Conservation (phyloP, 1,140 invertebrate species). For the Asbolus verrucosus region DNA sequence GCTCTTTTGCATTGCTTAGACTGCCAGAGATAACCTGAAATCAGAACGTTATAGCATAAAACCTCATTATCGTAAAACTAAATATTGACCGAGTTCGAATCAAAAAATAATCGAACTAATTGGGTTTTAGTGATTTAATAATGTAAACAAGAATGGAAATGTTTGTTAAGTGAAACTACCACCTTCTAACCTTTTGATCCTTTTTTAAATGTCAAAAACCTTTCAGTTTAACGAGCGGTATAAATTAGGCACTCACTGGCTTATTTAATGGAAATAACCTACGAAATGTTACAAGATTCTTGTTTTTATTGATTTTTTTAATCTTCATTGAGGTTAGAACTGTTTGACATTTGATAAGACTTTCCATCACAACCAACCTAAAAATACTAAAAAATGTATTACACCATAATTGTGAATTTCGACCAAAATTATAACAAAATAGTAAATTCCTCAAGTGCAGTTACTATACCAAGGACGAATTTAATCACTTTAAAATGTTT, state of each 20-base stretch:
- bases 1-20: conserved; percentile 20
- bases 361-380: not conserved
- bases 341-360: not conserved
- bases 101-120: not conserved
- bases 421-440: too few relatives aligned
- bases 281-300: not conserved
- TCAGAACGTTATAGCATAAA: not conserved
- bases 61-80: not conserved
- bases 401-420: not conserved
- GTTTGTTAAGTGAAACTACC: not conserved
- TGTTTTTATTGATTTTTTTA: conserved; percentile 7
- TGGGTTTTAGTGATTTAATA: not conserved
- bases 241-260: too few relatives aligned
- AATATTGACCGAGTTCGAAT: conserved; percentile 15
- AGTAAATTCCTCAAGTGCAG: too few relatives aligned
- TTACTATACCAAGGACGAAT: too few relatives aligned
- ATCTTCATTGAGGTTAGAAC: conserved; percentile 7
- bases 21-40: conserved; percentile 18
- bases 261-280: not conserved
- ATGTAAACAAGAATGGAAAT: too few relatives aligned
- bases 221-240: not conserved
- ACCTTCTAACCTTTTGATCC: not conserved
- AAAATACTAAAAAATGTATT: not conserved
- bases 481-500: too few relatives aligned
- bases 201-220: not conserved